A percentile compares a stretch with the other conserved stretches of the same genome.
phyloP scores from a whole-genome alignment of 1,140 invertebrate genomes.

The Bombus waltoni region DNA sequence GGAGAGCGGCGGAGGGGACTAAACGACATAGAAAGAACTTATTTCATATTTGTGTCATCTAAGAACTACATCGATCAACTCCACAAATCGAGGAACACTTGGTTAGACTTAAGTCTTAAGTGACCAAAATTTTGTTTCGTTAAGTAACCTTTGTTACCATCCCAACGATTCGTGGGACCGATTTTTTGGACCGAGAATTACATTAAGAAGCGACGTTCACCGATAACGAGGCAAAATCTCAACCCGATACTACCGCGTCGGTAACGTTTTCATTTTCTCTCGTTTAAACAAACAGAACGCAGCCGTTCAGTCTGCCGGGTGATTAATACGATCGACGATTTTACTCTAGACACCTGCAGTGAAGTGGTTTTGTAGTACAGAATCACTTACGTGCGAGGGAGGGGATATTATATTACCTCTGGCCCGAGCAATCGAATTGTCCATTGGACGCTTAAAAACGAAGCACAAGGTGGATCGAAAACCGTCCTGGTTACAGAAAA shows the following conservation, averaged over 20 bases:
- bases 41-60: too few species aligned
- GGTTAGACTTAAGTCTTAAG: too few species aligned
- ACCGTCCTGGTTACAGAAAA: not conserved
- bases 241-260: not conserved
- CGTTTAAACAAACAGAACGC: not conserved
- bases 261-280: not conserved
- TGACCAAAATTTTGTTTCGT: too few species aligned
- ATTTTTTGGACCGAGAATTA: not conserved
- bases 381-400: not conserved
- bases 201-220: not conserved
- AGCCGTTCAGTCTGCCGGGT: not conserved
- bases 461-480: not conserved
- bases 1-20: too few species aligned
- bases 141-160: not conserved
- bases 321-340: slow-evolving; percentile 22
- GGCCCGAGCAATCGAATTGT: not conserved
- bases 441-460: not conserved
- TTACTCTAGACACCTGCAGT: not conserved
- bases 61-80: too few species aligned
- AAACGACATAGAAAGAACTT: too few species aligned
- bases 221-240: not conserved
- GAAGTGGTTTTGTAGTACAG: not conserved
- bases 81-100: too few species aligned
- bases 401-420: not conserved
- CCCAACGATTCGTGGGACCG: not conserved